Evolutionary conservation across 2,797 vertebrate genomes (phyloP).

Genomic region (Threskiornis aethiopicus): DNA sequence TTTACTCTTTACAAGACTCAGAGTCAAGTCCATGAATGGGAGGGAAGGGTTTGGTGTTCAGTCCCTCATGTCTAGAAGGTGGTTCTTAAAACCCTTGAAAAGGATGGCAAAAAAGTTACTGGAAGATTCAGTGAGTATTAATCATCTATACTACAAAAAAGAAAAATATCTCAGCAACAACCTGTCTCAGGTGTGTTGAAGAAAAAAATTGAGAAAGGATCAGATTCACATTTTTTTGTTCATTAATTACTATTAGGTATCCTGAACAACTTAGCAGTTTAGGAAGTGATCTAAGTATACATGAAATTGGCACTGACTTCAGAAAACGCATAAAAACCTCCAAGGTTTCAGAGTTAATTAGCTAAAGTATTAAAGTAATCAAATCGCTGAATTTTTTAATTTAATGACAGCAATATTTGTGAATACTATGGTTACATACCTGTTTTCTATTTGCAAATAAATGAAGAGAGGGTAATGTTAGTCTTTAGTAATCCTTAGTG

Average conservation of each 20-base stretch:
- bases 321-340: background rate
- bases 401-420: slow-evolving; percentile 5
- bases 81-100: slow-evolving; percentile 10
- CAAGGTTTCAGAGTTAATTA: slow-evolving; percentile 46
- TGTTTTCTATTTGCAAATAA: slow-evolving; percentile 47
- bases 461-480: slow-evolving; percentile 33
- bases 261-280: background rate
- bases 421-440: background rate
- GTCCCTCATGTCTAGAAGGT: background rate
- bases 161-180: background rate
- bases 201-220: background rate
- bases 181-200: background rate
- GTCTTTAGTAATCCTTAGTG: slow-evolving; percentile 55
- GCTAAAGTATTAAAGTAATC: slow-evolving; percentile 6
- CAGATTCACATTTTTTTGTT: background rate
- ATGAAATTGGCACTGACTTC: background rate
- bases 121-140: background rate
- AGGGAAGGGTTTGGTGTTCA: background rate
- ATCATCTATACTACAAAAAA: background rate
- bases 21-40: background rate
- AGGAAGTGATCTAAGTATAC: background rate
- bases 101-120: background rate
- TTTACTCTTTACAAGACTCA: background rate
- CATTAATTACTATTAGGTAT: background rate
- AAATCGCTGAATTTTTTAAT: slow-evolving; percentile 20